These are phyloP conservation scores for Aproaerema taeniolella DNA, from an alignment of 2,888 invertebrate genomes.

Conservation along the genomic window DNA sequence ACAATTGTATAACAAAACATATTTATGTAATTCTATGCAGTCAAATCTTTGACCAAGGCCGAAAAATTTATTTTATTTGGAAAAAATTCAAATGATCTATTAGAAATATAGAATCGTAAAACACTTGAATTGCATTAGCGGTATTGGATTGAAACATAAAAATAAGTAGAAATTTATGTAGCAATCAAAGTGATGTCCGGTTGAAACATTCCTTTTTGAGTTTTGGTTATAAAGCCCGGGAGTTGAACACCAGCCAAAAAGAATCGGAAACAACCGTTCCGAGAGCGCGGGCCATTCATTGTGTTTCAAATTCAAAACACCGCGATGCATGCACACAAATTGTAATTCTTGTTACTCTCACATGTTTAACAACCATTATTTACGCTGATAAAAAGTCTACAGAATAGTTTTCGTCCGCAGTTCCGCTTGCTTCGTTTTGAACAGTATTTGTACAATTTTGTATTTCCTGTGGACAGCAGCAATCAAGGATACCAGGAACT, in stretches of 20 bases:
- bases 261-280: constrained; percentile 29
- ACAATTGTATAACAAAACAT: constrained; percentile 32
- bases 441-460: too few relatives aligned
- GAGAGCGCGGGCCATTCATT: constrained; percentile 25
- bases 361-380: constrained; percentile 2
- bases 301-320: constrained; percentile 23
- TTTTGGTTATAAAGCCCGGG: constrained; percentile 26
- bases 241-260: constrained; percentile 45
- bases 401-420: too few relatives aligned
- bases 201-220: constrained; percentile 30
- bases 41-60: constrained; percentile 66
- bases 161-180: constrained; percentile 3
- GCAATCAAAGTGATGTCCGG: constrained; percentile 22
- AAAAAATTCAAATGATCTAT: too few relatives aligned
- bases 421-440: too few relatives aligned
- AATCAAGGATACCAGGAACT: too few relatives aligned
- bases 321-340: constrained; percentile 17
- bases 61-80: too few relatives aligned
- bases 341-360: constrained; percentile 9
- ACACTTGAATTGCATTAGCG: too few relatives aligned
- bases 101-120: too few relatives aligned
- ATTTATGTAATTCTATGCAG: constrained; percentile 61
- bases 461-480: too few relatives aligned
- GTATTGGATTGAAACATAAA: not conserved
- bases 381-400: too few relatives aligned